Evolutionary conservation across 2,797 vertebrate genomes (phyloP).

Genomic region (Phataginus tetradactyla): DNA sequence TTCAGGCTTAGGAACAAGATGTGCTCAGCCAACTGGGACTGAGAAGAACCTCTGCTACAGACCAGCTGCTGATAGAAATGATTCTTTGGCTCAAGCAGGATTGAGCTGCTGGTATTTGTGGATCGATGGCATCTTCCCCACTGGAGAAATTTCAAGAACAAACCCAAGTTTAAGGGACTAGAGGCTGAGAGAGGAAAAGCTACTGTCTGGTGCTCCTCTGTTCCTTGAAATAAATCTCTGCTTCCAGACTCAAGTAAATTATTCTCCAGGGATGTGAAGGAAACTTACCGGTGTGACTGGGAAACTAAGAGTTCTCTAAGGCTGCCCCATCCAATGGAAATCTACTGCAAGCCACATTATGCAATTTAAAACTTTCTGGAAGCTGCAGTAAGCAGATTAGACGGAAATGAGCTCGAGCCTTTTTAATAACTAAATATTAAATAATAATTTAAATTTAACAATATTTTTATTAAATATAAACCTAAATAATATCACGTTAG

Average conservation of each 20-base stretch:
- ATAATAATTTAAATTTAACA: neutral
- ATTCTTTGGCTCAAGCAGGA: neutral
- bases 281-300: neutral
- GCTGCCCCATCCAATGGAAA: neutral
- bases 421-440: conserved; percentile 26
- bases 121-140: neutral
- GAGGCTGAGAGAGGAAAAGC: neutral
- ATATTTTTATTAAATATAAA: neutral
- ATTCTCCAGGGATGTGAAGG: neutral
- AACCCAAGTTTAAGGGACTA: neutral
- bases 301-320: neutral
- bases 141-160: neutral
- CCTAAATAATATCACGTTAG: neutral
- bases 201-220: neutral
- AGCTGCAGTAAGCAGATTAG: neutral
- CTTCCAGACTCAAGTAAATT: neutral
- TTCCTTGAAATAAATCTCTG: neutral
- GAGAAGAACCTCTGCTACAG: neutral
- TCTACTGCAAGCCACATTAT: neutral
- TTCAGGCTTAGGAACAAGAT: neutral
- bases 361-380: neutral
- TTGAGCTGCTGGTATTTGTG: neutral
- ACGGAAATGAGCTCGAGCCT: neutral
- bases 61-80: neutral
- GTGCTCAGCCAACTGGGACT: neutral